Percentiles rank a stretch among this genome's conserved stretches.
Evolutionary conservation across 2,797 vertebrate species (phyloP).

Genomic region (Dendrocincla tyrannina): DNA sequence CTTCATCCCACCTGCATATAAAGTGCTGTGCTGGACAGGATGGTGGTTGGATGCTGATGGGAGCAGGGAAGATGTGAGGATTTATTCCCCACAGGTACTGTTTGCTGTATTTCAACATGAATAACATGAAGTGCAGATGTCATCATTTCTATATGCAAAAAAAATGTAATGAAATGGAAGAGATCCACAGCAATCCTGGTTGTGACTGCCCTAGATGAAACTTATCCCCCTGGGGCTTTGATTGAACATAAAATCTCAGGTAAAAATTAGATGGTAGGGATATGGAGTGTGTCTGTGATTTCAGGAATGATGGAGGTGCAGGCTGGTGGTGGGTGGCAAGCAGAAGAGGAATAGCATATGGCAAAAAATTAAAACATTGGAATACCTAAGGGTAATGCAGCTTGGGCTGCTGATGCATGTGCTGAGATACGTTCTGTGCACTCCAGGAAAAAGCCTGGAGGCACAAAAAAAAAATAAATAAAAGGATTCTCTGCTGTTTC

Average conservation of each 20-base stretch:
- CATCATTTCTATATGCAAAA: background rate
- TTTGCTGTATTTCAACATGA: background rate
- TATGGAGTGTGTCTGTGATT: background rate
- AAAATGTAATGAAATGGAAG: background rate
- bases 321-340: accelerated
- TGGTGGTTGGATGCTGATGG: background rate
- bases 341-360: background rate
- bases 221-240: background rate
- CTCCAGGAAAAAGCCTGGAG: background rate
- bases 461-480: background rate
- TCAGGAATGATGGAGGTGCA: background rate
- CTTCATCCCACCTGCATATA: background rate
- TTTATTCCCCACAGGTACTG: accelerated
- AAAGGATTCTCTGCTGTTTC: background rate
- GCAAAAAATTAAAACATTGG: background rate
- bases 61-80: background rate
- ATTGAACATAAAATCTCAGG: background rate
- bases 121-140: background rate
- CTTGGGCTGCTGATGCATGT: background rate
- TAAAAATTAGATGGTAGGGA: background rate
- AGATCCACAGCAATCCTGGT: background rate
- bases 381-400: background rate
- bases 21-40: background rate
- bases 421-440: background rate
- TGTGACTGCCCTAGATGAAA: background rate